Percentiles rank a stretch among this genome's conserved stretches.
phyloP scores from a whole-genome alignment of 1,140 invertebrate species.

The Cardiocondyla obscurior region DNA sequence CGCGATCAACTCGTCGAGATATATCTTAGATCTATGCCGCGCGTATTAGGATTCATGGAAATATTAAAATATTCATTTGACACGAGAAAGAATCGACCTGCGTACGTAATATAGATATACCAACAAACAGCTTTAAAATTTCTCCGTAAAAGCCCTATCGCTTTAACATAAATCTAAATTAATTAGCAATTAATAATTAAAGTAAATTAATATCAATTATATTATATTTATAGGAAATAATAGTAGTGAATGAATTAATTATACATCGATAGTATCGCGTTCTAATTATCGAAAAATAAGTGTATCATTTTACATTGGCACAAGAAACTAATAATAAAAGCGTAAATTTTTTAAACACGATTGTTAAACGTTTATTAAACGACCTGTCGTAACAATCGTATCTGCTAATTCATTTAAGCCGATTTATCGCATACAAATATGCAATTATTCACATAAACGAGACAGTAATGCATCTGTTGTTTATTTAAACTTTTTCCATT shows the following conservation, averaged over 20 bases:
- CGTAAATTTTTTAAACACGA: background rate
- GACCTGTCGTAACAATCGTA: background rate
- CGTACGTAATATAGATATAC: background rate
- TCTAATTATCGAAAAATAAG: conserved; percentile 23
- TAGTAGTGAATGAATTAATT: conserved; percentile 5
- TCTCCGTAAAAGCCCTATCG: background rate
- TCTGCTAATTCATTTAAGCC: background rate
- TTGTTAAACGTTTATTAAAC: background rate
- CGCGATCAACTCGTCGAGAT: background rate
- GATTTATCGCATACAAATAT: background rate
- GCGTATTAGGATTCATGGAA: background rate
- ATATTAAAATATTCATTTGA: background rate
- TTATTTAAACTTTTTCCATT: background rate
- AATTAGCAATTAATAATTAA: conserved; percentile 22
- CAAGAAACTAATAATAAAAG: background rate
- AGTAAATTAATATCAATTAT: conserved; percentile 20
- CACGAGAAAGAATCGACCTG: background rate
- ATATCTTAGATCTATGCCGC: background rate
- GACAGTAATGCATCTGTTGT: background rate
- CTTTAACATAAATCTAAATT: conserved; percentile 20
- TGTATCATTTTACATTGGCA: conserved; percentile 5
- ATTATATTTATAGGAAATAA: conserved; percentile 24
- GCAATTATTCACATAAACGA: background rate
- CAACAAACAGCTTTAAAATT: background rate
- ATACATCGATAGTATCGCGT: background rate